Percentiles rank a stretch among this genome's conserved stretches.
Conservation (phyloP, 2,797 vertebrate species). For the Galago senegalensis region DNA sequence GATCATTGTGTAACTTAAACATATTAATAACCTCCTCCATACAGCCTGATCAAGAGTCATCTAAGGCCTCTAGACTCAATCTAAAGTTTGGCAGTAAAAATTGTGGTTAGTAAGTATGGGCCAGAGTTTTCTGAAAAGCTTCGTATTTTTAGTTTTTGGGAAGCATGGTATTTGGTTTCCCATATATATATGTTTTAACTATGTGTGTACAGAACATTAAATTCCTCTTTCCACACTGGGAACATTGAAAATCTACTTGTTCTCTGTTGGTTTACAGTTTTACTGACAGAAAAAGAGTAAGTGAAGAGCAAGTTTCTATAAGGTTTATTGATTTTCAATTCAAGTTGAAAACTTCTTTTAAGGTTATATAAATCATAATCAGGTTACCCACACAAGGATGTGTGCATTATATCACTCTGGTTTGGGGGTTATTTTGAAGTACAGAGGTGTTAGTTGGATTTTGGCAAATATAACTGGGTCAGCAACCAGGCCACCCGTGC, state of each 20-base stretch:
- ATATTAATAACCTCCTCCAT: background rate
- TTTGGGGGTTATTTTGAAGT: slow-evolving; percentile 43
- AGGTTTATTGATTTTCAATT: slow-evolving; percentile 64
- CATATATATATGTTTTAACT: slow-evolving; percentile 27
- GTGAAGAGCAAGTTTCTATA: slow-evolving; percentile 50
- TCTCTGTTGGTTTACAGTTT: slow-evolving; percentile 57
- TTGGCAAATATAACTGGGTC: slow-evolving; percentile 56
- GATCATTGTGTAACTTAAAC: slow-evolving; percentile 12
- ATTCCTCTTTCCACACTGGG: slow-evolving; percentile 21
- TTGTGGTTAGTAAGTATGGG: slow-evolving; percentile 29
- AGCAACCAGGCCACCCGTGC: background rate
- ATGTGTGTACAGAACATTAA: slow-evolving; percentile 14
- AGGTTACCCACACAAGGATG: background rate
- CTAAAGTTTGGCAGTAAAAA: slow-evolving; percentile 3
- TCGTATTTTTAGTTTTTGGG: slow-evolving; percentile 40
- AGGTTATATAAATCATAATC: slow-evolving; percentile 38
- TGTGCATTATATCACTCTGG: background rate
- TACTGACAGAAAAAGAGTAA: slow-evolving; percentile 68
- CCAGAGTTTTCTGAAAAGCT: slow-evolving; percentile 58
- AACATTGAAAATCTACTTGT: slow-evolving; percentile 52
- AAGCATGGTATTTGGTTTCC: slow-evolving; percentile 50
- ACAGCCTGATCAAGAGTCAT: background rate
- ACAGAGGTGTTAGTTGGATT: slow-evolving; percentile 46
- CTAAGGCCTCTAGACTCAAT: slow-evolving; percentile 5
- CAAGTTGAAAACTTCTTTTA: slow-evolving; percentile 55